These are phyloP conservation scores for Etheostoma spectabile DNA, from an alignment of 2,113 vertebrate species.

Conservation along the genomic window DNA sequence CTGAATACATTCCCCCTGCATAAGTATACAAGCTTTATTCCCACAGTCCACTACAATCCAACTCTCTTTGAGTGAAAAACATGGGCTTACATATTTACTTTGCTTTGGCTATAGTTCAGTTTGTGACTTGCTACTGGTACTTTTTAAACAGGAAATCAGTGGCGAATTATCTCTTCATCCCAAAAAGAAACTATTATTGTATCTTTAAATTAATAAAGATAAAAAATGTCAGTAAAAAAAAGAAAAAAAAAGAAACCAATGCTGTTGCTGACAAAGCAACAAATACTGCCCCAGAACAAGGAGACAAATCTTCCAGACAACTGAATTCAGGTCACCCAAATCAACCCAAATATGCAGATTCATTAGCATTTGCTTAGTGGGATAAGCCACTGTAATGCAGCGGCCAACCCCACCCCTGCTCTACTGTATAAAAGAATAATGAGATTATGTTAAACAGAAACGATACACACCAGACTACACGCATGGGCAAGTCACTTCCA, in stretches of 20 bases:
- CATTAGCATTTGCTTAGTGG: slow-evolving; percentile 55
- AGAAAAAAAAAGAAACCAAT: neutral
- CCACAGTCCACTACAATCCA: slow-evolving; percentile 51
- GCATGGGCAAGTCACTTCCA: slow-evolving; percentile 14
- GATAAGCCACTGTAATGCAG: slow-evolving; percentile 54
- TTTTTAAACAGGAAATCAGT: slow-evolving; percentile 9
- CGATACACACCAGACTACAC: slow-evolving; percentile 51
- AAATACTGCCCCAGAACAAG: slow-evolving; percentile 34
- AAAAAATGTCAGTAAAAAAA: neutral
- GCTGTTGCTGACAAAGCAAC: slow-evolving; percentile 1
- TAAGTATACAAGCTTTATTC: slow-evolving; percentile 55
- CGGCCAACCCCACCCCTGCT: slow-evolving; percentile 23
- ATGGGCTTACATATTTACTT: slow-evolving; percentile 44
- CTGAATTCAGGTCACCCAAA: slow-evolving; percentile 72
- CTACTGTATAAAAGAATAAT: slow-evolving; percentile 69
- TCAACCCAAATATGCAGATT: slow-evolving; percentile 70
- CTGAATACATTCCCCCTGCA: slow-evolving; percentile 68
- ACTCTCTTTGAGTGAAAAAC: slow-evolving; percentile 41
- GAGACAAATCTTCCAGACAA: slow-evolving; percentile 66
- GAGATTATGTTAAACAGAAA: slow-evolving; percentile 65
- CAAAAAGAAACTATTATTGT: neutral
- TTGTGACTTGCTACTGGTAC: neutral
- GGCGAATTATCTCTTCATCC: neutral
- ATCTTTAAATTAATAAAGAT: neutral
- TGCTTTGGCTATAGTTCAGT: slow-evolving; percentile 16